Evolutionary conservation across 2,888 invertebrate genomes (phyloP), one percentile per base, ranked within the genome.

Genomic region (Mesorhabditis sp.): DNA sequence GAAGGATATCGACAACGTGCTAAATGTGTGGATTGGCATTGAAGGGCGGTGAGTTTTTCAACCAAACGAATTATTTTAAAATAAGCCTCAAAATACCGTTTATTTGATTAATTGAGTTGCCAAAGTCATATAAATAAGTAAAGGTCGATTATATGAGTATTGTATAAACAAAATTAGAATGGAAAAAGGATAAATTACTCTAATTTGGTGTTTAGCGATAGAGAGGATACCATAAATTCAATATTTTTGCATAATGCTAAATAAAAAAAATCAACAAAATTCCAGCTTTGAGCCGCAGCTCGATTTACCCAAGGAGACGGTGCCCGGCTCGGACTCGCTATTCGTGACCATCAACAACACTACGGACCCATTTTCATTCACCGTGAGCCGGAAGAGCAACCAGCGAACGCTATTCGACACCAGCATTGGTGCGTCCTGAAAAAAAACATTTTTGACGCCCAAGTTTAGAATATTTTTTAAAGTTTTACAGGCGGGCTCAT

Each of bases 251-350:
- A 2, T 28, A 28, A 28, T 28, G 28, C 2, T 28, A 28, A 28
- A 28, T 28, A 28, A 28, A 28, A 28, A 28, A 28, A 28, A 28
- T 28, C 28, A 28, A 28, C 28, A 64, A 4, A 45, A 58, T 69
- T 71, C n/a, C 70, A 79, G 83, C 50, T 83, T 75, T 68, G 77
- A 76, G 28, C 82, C 82, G 4, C 77, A 80, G 5, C 74, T 83
- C 4, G 71, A 78, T 63, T 69, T 79, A 67, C 74, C 78, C 15
- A 68, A 67, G 64, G 63, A 72, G 65, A 67, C 71, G 4, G 67
- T 67, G 10, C 5, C 62, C 2, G 71, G 77, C 3, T 45, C 70
- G 10, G 78, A 82, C 64, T 43, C 65, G 1, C 69, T 82, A 0
- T n/a, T 28, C n/a, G 45, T 82, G 6, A 62, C 69, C 5, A 64